Conservation (phyloP, 2,113 vertebrate genomes). For the Gallinago undulata region DNA sequence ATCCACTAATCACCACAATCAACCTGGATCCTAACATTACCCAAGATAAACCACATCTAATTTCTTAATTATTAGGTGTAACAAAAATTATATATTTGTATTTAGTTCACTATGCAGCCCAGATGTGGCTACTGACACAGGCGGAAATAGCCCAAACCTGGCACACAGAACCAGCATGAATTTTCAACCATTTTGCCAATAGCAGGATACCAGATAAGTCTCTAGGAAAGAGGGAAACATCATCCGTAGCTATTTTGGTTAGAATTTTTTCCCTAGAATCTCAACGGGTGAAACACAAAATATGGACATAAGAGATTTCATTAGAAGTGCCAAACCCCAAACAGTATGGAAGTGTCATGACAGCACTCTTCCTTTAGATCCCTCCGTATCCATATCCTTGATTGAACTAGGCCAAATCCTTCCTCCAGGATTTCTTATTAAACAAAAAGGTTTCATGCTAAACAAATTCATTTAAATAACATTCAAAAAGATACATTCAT, state of each 20-base stretch:
- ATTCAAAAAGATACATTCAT: not conserved
- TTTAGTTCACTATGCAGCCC: not conserved
- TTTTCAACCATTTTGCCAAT: not conserved
- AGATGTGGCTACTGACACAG: not conserved
- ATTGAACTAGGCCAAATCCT: not conserved
- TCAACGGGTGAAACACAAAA: not conserved
- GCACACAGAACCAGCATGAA: not conserved
- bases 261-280: not conserved
- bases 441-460: not conserved
- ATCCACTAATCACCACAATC: not conserved
- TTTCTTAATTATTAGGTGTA: not conserved
- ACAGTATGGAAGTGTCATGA: rapidly evolving
- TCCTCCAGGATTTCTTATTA: not conserved
- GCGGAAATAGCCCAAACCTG: not conserved
- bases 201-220: not conserved
- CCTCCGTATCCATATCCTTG: too few species aligned
- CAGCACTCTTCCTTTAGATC: not conserved
- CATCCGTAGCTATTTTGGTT: not conserved
- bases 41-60: not conserved
- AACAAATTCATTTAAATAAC: not conserved
- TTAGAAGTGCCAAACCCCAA: not conserved
- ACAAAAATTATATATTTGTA: not conserved
- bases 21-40: not conserved
- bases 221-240: not conserved
- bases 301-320: not conserved